Conservation (phyloP, 2,113 vertebrate genomes). For the Pseudorhombus dupliciocellatus region DNA sequence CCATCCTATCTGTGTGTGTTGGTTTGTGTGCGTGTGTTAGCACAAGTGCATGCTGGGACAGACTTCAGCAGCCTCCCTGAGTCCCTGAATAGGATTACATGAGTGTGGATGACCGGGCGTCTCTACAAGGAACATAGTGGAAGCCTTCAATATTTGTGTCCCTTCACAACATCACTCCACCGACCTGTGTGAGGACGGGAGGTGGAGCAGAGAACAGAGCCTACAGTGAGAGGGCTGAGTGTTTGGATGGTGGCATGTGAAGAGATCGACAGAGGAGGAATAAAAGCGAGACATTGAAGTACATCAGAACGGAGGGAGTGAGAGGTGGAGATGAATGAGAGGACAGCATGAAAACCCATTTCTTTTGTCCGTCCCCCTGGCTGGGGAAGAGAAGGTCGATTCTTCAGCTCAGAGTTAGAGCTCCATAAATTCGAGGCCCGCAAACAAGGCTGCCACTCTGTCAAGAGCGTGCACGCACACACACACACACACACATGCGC, state of each 20-base stretch:
- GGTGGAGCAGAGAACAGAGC: constrained; percentile 9
- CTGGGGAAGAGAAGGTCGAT: constrained; percentile 58
- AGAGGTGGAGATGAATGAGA: constrained; percentile 62
- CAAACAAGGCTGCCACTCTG: constrained; percentile 49
- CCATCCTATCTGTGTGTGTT: neutral
- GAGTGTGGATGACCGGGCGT: constrained; percentile 49
- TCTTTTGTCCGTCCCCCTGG: constrained; percentile 65
- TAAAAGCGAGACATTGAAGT: constrained; percentile 54
- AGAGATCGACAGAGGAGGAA: constrained; percentile 45
- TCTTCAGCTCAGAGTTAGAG: constrained; percentile 55
- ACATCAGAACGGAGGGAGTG: constrained; percentile 56
- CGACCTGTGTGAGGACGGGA: constrained; percentile 23
- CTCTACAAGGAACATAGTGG: constrained; percentile 46
- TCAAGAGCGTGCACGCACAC: constrained; percentile 12
- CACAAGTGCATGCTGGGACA: constrained; percentile 45
- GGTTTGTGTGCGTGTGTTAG: neutral
- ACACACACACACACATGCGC: neutral
- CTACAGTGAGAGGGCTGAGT: constrained; percentile 6
- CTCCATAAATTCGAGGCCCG: constrained; percentile 62
- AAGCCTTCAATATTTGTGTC: constrained; percentile 17
- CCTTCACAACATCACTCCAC: neutral
- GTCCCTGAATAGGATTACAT: constrained; percentile 64
- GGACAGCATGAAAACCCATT: constrained; percentile 54
- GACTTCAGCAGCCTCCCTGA: constrained; percentile 42
- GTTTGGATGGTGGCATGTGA: constrained; percentile 43